Conservation (phyloP, 2,888 invertebrate species). For the Drosophila nr. fundita region DNA sequence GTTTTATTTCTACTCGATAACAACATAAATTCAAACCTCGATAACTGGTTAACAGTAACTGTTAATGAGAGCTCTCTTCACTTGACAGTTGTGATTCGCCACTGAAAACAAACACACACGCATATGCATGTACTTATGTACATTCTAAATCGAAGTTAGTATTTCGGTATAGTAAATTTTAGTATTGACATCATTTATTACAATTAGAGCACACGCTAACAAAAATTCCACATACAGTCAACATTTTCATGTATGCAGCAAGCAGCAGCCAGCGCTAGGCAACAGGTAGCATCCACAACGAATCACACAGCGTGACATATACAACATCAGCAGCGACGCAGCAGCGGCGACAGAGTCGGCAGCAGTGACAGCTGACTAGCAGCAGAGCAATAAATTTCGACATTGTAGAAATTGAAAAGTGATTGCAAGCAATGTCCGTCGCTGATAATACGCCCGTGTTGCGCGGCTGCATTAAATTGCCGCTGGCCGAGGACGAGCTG, state of each 20-base stretch:
- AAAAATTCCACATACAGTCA: conserved; percentile 17
- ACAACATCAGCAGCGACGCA: conserved; percentile 16
- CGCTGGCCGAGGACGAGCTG: conserved; percentile 88
- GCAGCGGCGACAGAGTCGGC: not conserved
- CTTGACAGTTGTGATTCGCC: conserved; percentile 16
- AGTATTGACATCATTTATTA: conserved; percentile 10
- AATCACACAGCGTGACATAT: conserved; percentile 32
- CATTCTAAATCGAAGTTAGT: conserved; percentile 28
- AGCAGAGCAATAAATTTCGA: conserved; percentile 3
- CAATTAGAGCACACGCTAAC: not conserved
- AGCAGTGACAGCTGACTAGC: conserved; percentile 30
- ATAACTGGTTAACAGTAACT: not conserved
- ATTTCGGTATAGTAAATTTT: conserved; percentile 16
- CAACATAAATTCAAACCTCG: not conserved
- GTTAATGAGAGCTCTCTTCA: not conserved
- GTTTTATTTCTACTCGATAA: not conserved
- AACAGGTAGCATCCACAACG: conserved; percentile 28
- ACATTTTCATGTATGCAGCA: conserved; percentile 4
- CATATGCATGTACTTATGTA: not conserved
- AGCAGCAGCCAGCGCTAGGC: conserved; percentile 4
- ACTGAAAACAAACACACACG: not conserved
- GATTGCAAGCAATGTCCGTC: conserved; percentile 44
- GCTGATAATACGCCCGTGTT: conserved; percentile 70
- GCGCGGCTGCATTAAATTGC: conserved; percentile 86
- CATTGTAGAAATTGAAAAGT: not conserved